Percentiles rank a stretch among this genome's conserved stretches.
Conservation (phyloP, 2,113 vertebrate species). For the Falcunculus frontatus region DNA sequence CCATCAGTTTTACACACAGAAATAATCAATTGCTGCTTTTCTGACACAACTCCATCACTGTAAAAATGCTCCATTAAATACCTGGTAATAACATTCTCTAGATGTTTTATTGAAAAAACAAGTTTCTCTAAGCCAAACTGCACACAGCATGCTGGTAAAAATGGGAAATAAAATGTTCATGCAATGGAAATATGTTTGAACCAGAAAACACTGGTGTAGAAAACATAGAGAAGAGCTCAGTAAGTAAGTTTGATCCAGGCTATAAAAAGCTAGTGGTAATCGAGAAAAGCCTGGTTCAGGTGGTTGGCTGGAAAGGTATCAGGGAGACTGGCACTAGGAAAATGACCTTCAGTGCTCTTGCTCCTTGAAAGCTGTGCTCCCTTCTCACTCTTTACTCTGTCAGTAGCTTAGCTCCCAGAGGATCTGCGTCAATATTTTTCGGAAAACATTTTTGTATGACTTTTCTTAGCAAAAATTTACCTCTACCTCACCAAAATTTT, state of each 20-base stretch:
- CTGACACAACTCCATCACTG: not conserved
- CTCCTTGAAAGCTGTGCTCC: not conserved
- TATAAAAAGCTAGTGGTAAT: not conserved
- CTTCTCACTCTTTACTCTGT: not conserved
- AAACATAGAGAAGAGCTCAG: not conserved
- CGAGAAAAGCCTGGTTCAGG: not conserved
- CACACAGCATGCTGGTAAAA: not conserved
- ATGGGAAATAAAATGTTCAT: slow-evolving; percentile 7
- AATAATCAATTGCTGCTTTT: slow-evolving; percentile 1
- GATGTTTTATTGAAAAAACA: not conserved
- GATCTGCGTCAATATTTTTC: not conserved
- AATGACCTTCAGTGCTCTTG: not conserved
- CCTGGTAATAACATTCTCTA: not conserved
- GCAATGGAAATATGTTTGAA: not conserved
- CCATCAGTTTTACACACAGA: not conserved
- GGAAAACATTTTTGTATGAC: not conserved
- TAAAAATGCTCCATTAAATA: slow-evolving; percentile 39
- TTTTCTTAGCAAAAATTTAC: not conserved
- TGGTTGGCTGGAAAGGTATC: not conserved
- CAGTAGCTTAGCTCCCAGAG: not conserved
- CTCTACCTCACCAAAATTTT: not conserved
- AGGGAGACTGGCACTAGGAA: not conserved
- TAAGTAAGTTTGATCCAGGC: not conserved
- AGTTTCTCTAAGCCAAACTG: not conserved
- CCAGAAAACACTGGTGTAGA: not conserved